phyloP scores from a whole-genome alignment of 2,113 vertebrate species.

The Tetraodon nigroviridis region DNA sequence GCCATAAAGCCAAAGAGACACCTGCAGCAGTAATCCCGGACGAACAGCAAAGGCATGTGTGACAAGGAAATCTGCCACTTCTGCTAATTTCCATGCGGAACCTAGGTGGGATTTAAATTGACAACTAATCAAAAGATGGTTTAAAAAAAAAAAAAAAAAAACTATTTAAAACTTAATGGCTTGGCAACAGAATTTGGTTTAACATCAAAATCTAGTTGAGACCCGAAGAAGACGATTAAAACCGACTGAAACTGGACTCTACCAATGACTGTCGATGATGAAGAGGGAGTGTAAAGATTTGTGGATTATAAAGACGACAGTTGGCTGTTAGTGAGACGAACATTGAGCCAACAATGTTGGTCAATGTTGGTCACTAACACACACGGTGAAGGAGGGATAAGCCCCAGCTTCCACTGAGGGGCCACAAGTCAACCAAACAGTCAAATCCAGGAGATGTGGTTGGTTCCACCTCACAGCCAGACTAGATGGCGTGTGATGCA shows the following conservation, averaged over 20 bases:
- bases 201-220: background rate
- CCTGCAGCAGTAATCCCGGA: constrained; percentile 52
- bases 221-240: background rate
- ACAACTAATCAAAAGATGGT: background rate
- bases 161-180: constrained; percentile 5
- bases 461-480: too few species aligned
- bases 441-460: too few species aligned
- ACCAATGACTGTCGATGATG: background rate
- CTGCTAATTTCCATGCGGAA: constrained; percentile 40
- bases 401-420: too few species aligned
- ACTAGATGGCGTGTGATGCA: too few species aligned
- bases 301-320: too few species aligned
- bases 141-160: constrained; percentile 17
- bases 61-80: constrained; percentile 32
- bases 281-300: background rate
- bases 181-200: background rate
- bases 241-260: background rate
- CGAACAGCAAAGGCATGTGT: constrained; percentile 51
- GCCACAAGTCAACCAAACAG: too few species aligned
- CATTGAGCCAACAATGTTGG: too few species aligned
- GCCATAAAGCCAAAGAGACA: constrained; percentile 60
- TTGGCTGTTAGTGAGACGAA: too few species aligned
- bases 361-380: too few species aligned
- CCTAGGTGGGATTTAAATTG: constrained; percentile 36
- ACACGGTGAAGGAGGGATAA: too few species aligned